Base-by-base conservation (phyloP, 2,113 vertebrate species). In the Psilopsiagon aurifrons region DNA sequence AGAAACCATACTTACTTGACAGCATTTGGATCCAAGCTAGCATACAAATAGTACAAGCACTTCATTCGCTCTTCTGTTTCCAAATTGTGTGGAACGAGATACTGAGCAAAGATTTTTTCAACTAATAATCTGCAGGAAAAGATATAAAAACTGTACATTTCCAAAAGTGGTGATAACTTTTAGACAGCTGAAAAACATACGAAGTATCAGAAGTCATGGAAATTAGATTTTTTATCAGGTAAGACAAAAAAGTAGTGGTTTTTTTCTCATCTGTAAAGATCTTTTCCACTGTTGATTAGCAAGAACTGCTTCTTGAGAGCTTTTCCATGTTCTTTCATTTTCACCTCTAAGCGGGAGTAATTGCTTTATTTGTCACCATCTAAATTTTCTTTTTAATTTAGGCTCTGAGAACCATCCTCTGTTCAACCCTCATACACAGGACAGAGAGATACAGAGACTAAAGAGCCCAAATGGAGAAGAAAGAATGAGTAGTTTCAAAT, bases 11-110 rank as follows among this genome's bases (percentile, higher is more conserved):
- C 99, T 99, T 86, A 99, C 99, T 99, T 99, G 84, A 99, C 99
- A 93, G 99, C 99, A 93, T 99, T 99, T 80, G 99, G 99, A 98
- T 99, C 99, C 98, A 99, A 98, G 90, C 99, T 99, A 96, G 99
- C 99, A 74, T 99, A 99, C 96, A 99, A 98, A 97, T 99, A 99
- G 98, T 99, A 99, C 22, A 99, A 98, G 98, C 99, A 99, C 94
- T 99, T 99, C 99, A 99, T 99, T 98, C 99, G 98, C 92, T 99
- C 99, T 98, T 99, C 99, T 0, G 99, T 99, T 98, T 99, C 99
- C 93, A 99, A 98, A 97, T 99, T 99, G 97, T 99, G 99, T 88
- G 99, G 99, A 85, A 99, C 99, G 89, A 99, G 99, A 97, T 99
- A 99, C 91, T 99, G 99, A 85, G 99, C 99, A 97, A 99, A 99